Conservation (phyloP, 2,113 vertebrate species). For the Nannobrachium achirus region DNA sequence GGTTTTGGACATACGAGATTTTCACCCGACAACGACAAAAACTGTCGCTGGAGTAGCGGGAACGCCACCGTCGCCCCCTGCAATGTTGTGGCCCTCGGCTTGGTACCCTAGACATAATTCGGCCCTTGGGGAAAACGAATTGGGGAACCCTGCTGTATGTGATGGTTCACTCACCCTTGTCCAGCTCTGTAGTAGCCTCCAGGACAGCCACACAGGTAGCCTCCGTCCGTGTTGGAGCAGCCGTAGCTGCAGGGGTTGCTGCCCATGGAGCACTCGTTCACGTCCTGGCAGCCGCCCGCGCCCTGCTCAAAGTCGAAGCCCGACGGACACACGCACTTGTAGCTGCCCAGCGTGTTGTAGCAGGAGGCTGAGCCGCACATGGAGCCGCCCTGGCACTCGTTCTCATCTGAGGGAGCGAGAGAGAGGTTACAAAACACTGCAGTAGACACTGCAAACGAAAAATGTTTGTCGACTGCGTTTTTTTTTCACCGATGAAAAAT, state of each 20-base stretch:
- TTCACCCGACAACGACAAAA: too few species aligned
- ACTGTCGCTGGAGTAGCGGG: too few species aligned
- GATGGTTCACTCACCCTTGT: slow-evolving; percentile 88
- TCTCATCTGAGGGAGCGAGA: slow-evolving; percentile 82
- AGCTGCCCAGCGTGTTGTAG: slow-evolving; percentile 95
- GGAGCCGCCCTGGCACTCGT: slow-evolving; percentile 85
- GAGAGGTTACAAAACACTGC: not conserved
- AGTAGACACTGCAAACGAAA: too few species aligned
- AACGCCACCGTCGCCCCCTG: too few species aligned
- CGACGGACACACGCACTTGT: slow-evolving; percentile 91
- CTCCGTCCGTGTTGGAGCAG: slow-evolving; percentile 92
- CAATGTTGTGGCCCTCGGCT: too few species aligned
- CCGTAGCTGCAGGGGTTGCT: slow-evolving; percentile 89
- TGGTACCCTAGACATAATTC: too few species aligned
- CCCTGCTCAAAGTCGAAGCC: slow-evolving; percentile 90
- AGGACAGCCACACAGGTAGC: slow-evolving; percentile 92
- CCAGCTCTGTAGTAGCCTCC: slow-evolving; percentile 91
- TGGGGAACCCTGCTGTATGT: too few species aligned
- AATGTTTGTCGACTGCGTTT: too few species aligned
- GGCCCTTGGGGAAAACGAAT: too few species aligned
- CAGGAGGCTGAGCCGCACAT: slow-evolving; percentile 91
- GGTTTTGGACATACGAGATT: too few species aligned
- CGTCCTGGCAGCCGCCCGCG: slow-evolving; percentile 87
- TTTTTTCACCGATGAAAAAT: too few species aligned
- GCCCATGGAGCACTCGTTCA: slow-evolving; percentile 85